phyloP scores from a whole-genome alignment of 2,888 invertebrate species.

The Drosophila anomalipes region DNA sequence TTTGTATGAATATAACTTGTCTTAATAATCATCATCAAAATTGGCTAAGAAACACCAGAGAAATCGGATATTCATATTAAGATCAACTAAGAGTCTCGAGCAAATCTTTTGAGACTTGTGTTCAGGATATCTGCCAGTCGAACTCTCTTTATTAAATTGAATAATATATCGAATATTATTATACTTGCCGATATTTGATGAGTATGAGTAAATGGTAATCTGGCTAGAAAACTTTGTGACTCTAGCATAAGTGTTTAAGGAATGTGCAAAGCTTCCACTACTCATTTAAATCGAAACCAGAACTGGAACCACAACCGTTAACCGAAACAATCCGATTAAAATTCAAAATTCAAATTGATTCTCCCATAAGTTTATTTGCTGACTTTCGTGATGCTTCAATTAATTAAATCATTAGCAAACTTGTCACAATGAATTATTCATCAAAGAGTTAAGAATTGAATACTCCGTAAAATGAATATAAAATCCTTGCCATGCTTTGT shows the following conservation, averaged over 20 bases:
- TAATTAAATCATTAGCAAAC: not conserved
- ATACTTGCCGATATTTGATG: too few relatives aligned
- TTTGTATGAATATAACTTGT: not conserved
- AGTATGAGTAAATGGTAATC: not conserved
- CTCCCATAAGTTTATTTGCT: not conserved
- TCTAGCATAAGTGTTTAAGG: too few relatives aligned
- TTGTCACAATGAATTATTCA: too few relatives aligned
- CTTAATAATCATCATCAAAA: not conserved
- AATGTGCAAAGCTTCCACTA: too few relatives aligned
- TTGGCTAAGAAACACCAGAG: rapidly evolving
- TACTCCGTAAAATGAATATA: not conserved
- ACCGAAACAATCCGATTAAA: not conserved
- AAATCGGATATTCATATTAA: not conserved
- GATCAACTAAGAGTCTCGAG: not conserved
- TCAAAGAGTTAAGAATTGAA: too few relatives aligned
- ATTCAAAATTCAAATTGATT: not conserved
- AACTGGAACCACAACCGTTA: not conserved
- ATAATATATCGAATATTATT: too few relatives aligned
- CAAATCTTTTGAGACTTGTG: too few relatives aligned
- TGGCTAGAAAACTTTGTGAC: too few relatives aligned
- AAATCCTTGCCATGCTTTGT: not conserved
- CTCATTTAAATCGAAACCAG: too few relatives aligned
- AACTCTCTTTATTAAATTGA: not conserved
- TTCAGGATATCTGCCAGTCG: not conserved
- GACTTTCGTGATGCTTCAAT: not conserved